Evolutionary conservation across 2,888 invertebrate species (phyloP).

Genomic region (Drosophila neutralis): DNA sequence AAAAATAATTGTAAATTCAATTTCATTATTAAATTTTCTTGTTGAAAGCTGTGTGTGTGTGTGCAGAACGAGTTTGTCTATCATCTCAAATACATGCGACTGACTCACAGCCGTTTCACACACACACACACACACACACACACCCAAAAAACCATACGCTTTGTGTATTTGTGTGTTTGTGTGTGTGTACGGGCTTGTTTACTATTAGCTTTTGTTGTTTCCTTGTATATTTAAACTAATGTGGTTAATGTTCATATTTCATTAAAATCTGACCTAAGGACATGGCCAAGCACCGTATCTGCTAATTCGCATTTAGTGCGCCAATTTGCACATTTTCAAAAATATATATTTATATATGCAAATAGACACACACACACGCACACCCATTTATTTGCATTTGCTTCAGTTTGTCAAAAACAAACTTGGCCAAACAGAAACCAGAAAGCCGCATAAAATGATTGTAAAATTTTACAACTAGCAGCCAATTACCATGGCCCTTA

Average conservation of each 20-base stretch:
- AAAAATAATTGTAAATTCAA: slow-evolving; percentile 81
- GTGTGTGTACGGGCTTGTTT: slow-evolving; percentile 42
- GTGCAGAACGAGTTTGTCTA: slow-evolving; percentile 66
- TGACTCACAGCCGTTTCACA: slow-evolving; percentile 4
- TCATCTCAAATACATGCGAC: slow-evolving; percentile 43
- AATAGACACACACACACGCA: background rate
- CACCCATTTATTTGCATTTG: slow-evolving; percentile 16
- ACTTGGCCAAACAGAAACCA: slow-evolving; percentile 53
- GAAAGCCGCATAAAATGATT: slow-evolving; percentile 49
- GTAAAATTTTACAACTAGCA: slow-evolving; percentile 63
- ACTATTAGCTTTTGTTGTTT: slow-evolving; percentile 63
- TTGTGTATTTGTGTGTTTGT: slow-evolving; percentile 1
- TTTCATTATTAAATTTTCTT: slow-evolving; percentile 78
- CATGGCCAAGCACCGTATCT: slow-evolving; percentile 42
- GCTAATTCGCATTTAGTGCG: slow-evolving; percentile 67
- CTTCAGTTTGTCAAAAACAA: slow-evolving; percentile 79
- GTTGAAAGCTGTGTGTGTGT: slow-evolving; percentile 24
- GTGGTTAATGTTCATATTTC: slow-evolving; percentile 82
- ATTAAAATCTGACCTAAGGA: slow-evolving; percentile 74
- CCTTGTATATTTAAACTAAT: slow-evolving; percentile 79
- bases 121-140: background rate
- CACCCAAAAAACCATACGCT: background rate
- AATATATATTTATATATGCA: background rate
- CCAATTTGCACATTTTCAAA: slow-evolving; percentile 49
- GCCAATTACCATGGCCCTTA: slow-evolving; percentile 64